These are phyloP conservation scores for Anolis sagrei DNA, from an alignment of 2,113 vertebrate species.

Conservation along the genomic window DNA sequence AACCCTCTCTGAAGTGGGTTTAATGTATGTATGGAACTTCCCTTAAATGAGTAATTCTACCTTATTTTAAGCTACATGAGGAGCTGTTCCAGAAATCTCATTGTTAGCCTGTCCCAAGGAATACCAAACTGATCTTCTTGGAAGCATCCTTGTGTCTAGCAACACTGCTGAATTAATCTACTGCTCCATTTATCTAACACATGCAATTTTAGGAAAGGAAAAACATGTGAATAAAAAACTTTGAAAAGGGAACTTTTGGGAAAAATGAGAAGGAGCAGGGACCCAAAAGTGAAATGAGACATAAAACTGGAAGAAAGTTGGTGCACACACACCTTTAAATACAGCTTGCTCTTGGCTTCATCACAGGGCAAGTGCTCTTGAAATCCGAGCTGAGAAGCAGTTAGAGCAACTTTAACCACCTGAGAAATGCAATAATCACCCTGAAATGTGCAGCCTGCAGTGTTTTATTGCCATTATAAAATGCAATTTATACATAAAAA, in stretches of 20 bases:
- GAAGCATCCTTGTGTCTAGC: neutral
- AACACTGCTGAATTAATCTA: neutral
- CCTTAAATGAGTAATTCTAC: too few relatives aligned
- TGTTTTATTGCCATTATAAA: conserved; percentile 77
- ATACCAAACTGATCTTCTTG: neutral
- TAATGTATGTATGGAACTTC: too few relatives aligned
- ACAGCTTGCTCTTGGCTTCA: conserved; percentile 68
- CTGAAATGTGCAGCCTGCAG: conserved; percentile 71
- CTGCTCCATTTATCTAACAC: neutral
- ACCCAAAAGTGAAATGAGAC: conserved; percentile 14
- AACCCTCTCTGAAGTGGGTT: too few relatives aligned
- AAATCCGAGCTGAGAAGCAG: conserved; percentile 74
- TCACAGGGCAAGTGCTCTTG: conserved; percentile 67
- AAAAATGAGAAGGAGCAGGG: neutral
- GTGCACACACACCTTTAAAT: conserved; percentile 27
- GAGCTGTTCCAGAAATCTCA: neutral
- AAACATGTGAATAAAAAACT: neutral
- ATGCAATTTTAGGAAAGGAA: neutral
- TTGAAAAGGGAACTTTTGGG: neutral
- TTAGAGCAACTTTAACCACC: conserved; percentile 77
- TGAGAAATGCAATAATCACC: conserved; percentile 74
- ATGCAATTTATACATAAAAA: conserved; percentile 72
- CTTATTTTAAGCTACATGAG: neutral
- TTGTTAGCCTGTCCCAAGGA: neutral
- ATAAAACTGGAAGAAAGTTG: conserved; percentile 11